phyloP scores from a whole-genome alignment of 2,888 invertebrate genomes.

The Drosophila colorata region DNA sequence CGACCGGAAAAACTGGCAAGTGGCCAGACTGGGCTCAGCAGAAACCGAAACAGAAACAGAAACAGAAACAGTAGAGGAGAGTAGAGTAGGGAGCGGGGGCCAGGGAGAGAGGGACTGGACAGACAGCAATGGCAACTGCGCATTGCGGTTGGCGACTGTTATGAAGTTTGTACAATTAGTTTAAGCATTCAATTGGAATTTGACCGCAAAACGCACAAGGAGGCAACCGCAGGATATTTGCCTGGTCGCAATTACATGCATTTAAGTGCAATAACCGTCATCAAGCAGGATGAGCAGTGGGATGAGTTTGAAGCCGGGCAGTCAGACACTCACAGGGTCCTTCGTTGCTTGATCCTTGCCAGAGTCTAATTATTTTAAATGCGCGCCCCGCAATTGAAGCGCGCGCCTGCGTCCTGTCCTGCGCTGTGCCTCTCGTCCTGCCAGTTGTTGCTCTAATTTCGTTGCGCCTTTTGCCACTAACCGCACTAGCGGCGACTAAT shows the following conservation, averaged over 20 bases:
- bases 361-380: slow-evolving; percentile 73
- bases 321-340: slow-evolving; percentile 12
- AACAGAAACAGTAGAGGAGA: background rate
- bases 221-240: slow-evolving; percentile 69
- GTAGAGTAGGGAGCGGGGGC: background rate
- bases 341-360: slow-evolving; percentile 49
- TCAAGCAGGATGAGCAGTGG: slow-evolving; percentile 49
- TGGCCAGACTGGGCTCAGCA: slow-evolving; percentile 36
- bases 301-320: slow-evolving; percentile 16
- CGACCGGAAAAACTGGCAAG: slow-evolving; percentile 79
- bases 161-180: slow-evolving; percentile 70
- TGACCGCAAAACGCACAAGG: slow-evolving; percentile 62
- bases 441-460: slow-evolving; percentile 72
- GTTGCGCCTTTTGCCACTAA: slow-evolving; percentile 70
- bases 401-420: slow-evolving; percentile 68
- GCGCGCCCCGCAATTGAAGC: slow-evolving; percentile 69
- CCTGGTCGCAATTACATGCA: slow-evolving; percentile 72
- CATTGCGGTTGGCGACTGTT: slow-evolving; percentile 73
- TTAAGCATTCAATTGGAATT: slow-evolving; percentile 81
- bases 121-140: slow-evolving; percentile 68
- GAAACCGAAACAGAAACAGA: background rate
- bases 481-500: slow-evolving; percentile 64
- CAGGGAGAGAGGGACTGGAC: background rate
- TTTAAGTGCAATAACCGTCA: slow-evolving; percentile 81
- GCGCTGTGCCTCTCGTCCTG: slow-evolving; percentile 23